Percentiles rank a stretch among this genome's conserved stretches.
phyloP scores from a whole-genome alignment of 1,140 invertebrate species.

The Trichogramma pretiosum region DNA sequence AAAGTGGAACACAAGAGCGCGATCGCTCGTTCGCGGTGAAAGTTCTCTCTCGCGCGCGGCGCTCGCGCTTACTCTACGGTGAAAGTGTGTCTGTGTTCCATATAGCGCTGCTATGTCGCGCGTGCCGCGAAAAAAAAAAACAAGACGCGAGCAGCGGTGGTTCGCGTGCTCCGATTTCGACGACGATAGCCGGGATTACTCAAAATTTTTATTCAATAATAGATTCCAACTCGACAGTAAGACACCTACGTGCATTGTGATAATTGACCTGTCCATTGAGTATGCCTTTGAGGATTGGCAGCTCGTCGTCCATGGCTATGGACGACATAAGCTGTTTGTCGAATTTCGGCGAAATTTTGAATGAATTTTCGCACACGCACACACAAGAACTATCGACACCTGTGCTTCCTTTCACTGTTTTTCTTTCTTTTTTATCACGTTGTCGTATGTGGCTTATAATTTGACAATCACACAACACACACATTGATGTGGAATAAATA shows the following conservation, averaged over 20 bases:
- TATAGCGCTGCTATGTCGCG: not conserved
- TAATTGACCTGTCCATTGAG: conserved; percentile 79
- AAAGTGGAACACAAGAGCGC: not conserved
- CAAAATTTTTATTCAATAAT: too few relatives aligned
- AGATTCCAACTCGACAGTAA: too few relatives aligned
- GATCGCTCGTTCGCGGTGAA: not conserved
- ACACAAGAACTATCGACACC: too few relatives aligned
- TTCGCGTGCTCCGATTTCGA: too few relatives aligned
- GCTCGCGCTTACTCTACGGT: not conserved
- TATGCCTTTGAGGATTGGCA: conserved; percentile 79
- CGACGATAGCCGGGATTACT: too few relatives aligned
- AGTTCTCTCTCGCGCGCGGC: not conserved
- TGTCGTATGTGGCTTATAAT: too few relatives aligned
- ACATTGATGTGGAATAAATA: too few relatives aligned
- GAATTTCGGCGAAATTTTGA: conserved; percentile 20
- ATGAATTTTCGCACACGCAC: not conserved
- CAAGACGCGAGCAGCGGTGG: too few relatives aligned
- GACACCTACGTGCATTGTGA: conserved; percentile 80
- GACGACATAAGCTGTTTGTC: conserved; percentile 18
- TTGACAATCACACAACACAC: too few relatives aligned
- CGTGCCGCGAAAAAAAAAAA: too few relatives aligned
- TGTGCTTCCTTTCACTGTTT: too few relatives aligned
- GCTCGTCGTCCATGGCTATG: conserved; percentile 73
- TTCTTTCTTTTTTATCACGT: too few relatives aligned
- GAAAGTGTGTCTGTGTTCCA: not conserved